Conservation (phyloP, 1,140 invertebrate genomes). For the Bombus confusus region DNA sequence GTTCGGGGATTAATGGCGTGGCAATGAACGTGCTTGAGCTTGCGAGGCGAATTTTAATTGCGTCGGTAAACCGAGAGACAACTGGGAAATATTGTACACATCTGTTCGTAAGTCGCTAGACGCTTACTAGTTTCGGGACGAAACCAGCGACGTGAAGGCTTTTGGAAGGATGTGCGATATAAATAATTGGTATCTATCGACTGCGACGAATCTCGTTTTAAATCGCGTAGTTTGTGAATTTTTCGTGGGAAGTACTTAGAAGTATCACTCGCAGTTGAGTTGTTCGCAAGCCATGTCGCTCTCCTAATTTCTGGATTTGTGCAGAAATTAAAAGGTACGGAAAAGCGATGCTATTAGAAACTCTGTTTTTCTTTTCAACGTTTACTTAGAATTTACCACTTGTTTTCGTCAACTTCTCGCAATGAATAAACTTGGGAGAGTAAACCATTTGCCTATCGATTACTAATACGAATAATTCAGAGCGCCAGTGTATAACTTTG, state of each 20-base stretch:
- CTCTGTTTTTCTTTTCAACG: no score
- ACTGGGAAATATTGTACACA: slow-evolving; percentile 1
- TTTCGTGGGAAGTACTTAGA: neutral
- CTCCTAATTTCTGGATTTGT: no score
- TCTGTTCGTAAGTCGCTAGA: neutral
- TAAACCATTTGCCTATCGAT: no score
- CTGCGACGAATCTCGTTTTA: neutral
- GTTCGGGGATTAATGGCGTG: slow-evolving; percentile 16
- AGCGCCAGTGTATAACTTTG: neutral
- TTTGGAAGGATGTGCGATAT: neutral
- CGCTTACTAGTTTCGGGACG: no score
- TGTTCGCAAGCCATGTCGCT: neutral
- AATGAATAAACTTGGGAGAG: no score
- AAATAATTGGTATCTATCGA: neutral
- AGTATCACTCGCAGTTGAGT: neutral
- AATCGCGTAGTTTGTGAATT: neutral
- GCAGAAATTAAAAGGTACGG: neutral
- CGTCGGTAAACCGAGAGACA: slow-evolving; percentile 10
- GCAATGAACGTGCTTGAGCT: slow-evolving; percentile 26
- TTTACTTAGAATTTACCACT: no score
- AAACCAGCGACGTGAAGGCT: neutral
- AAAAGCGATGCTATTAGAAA: neutral
- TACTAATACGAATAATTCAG: no score
- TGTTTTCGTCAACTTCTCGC: no score
- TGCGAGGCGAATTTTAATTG: slow-evolving; percentile 24